Percentiles rank a stretch among this genome's conserved stretches.
Conservation (phyloP, 2,888 invertebrate genomes). For the Argyra leucocephala region DNA sequence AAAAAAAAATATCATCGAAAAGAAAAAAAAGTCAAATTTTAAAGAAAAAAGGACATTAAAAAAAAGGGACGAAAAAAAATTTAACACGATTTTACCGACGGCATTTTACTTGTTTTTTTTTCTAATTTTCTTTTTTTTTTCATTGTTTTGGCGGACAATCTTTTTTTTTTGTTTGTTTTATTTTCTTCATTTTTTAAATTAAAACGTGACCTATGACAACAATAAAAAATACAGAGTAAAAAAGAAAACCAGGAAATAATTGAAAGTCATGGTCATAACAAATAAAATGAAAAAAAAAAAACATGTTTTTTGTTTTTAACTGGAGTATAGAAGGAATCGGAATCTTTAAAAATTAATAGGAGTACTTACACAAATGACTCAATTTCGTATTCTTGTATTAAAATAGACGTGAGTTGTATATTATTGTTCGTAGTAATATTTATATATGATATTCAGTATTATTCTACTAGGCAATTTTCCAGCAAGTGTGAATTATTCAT, state of each 20-base stretch:
- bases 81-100: background rate
- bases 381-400: no score
- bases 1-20: background rate
- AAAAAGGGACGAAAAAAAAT: background rate
- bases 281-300: background rate
- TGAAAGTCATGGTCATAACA: background rate
- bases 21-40: background rate
- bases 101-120: background rate
- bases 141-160: background rate
- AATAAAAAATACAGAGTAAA: no score
- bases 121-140: background rate
- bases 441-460: no score
- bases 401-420: no score
- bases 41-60: background rate
- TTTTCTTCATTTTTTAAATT: background rate
- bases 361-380: no score
- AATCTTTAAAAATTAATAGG: no score
- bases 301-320: no score
- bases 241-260: background rate
- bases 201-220: conserved; percentile 1
- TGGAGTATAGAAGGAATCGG: no score
- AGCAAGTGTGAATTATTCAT: no score
- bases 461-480: no score
- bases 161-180: background rate
- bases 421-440: no score